Conservation (phyloP, 2,888 invertebrate genomes). For the Acanthopleura granulata region DNA sequence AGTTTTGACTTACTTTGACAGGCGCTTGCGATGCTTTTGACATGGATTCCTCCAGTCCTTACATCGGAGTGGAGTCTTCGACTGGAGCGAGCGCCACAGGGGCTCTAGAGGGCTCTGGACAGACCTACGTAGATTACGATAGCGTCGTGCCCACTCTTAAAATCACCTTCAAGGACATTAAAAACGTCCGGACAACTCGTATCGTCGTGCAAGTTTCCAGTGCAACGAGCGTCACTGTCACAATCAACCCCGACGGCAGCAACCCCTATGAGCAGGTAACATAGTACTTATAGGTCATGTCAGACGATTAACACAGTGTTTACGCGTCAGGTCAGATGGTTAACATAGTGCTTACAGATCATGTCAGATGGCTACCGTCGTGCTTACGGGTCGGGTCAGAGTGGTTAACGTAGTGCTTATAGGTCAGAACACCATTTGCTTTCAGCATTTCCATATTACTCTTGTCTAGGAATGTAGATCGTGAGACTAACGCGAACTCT, state of each 20-base stretch:
- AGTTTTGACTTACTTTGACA: background rate
- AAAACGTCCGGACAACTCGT: background rate
- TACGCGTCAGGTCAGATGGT: no score
- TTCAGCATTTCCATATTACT: no score
- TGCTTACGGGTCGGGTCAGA: no score
- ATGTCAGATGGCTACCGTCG: no score
- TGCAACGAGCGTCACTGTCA: background rate
- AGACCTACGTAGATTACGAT: background rate
- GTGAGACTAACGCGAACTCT: no score
- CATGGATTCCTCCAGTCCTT: background rate
- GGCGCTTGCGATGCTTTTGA: background rate
- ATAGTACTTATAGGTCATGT: no score
- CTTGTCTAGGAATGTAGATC: no score
- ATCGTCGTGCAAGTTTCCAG: background rate
- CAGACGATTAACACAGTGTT: no score
- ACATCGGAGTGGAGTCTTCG: background rate
- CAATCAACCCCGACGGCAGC: background rate
- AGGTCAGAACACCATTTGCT: no score
- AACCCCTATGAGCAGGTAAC: background rate
- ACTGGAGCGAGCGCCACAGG: background rate
- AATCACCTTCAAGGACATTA: background rate
- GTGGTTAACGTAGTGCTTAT: no score
- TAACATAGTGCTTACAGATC: no score
- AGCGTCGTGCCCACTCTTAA: background rate
- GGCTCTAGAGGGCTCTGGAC: background rate